Conservation (phyloP, 2,797 vertebrate species). For the Lacerta bilineata region DNA sequence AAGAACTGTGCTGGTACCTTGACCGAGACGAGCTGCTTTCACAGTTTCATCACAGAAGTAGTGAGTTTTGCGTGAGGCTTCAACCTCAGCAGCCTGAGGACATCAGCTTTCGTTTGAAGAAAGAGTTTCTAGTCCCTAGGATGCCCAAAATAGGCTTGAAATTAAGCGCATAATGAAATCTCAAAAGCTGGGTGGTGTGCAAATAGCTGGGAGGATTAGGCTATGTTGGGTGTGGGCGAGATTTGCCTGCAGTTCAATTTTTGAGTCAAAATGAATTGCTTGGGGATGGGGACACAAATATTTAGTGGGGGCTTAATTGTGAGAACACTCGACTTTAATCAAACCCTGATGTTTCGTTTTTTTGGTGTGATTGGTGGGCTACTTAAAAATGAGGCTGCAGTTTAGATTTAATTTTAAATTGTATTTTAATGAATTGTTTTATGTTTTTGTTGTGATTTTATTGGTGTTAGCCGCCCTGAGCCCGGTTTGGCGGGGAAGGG, state of each 20-base stretch:
- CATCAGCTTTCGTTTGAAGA: not conserved
- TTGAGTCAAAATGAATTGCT: not conserved
- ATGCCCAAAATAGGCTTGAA: not conserved
- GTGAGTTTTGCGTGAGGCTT: not conserved
- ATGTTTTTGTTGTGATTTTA: too few species aligned
- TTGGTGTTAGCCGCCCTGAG: too few species aligned
- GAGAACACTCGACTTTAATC: not conserved
- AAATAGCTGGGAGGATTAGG: not conserved
- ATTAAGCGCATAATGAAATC: not conserved
- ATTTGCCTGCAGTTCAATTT: not conserved
- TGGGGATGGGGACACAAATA: not conserved
- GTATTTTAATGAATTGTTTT: too few species aligned
- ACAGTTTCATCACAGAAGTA: not conserved
- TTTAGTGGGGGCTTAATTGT: not conserved
- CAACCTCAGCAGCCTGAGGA: not conserved
- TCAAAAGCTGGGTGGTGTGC: not conserved
- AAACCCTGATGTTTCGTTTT: too few species aligned
- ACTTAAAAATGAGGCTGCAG: too few species aligned
- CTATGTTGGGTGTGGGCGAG: not conserved
- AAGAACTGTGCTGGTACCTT: not conserved
- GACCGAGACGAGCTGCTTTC: not conserved
- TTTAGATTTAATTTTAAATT: too few species aligned
- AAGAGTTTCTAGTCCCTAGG: not conserved
- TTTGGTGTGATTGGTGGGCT: too few species aligned
- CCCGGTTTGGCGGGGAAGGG: too few species aligned